Evolutionary conservation across 2,113 vertebrate genomes (phyloP).

Genomic region (Passer domesticus): DNA sequence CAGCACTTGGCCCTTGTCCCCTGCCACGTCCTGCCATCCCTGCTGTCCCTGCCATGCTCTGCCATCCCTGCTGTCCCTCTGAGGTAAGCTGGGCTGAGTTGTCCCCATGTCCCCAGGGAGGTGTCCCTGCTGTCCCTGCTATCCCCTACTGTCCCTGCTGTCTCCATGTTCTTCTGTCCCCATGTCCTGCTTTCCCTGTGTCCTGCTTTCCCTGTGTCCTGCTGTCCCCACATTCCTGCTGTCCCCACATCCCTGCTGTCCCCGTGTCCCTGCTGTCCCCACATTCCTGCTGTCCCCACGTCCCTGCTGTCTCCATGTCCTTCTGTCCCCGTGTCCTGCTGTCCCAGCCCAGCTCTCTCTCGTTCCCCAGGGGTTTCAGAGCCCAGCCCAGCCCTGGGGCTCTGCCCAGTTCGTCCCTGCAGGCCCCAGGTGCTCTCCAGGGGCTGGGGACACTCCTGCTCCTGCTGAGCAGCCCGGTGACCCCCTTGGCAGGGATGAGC

Average conservation of each 20-base stretch:
- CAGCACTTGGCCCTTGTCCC: neutral
- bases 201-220: neutral
- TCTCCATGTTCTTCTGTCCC: neutral
- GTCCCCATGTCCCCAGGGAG: too few species aligned
- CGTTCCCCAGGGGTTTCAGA: accelerated
- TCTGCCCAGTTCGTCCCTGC: neutral
- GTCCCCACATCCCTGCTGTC: too few species aligned
- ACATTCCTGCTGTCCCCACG: neutral
- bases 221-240: too few species aligned
- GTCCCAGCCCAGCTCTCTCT: neutral
- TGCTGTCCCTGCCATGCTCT: neutral
- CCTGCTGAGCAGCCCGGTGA: neutral
- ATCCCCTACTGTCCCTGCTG: too few species aligned
- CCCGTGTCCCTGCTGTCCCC: too few species aligned
- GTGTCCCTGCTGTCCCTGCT: too few species aligned
- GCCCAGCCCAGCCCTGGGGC: neutral
- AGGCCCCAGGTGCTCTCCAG: neutral
- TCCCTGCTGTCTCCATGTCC: too few species aligned
- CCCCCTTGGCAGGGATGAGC: neutral
- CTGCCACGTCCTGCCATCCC: neutral
- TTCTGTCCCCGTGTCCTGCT: neutral
- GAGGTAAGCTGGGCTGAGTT: too few species aligned
- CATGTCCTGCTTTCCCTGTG: neutral
- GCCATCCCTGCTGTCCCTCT: too few species aligned
- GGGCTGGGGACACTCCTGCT: neutral